Percentiles rank a stretch among this genome's conserved stretches.
Conservation (phyloP, 2,888 invertebrate species). For the Notodonta ziczac region DNA sequence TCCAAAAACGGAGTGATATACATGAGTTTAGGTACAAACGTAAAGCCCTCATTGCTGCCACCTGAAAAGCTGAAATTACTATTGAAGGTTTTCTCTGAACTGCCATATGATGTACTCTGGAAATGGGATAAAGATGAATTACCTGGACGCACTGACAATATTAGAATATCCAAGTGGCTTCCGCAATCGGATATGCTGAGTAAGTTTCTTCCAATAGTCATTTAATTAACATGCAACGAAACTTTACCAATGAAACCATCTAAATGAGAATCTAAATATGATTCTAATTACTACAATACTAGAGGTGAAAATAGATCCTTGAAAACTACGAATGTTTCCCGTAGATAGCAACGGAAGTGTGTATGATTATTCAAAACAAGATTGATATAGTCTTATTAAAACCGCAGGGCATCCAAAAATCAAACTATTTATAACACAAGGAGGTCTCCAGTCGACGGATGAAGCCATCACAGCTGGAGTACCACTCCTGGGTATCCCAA, state of each 20-base stretch:
- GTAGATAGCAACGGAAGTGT: not conserved
- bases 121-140: slow-evolving; percentile 59
- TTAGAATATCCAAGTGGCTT: slow-evolving; percentile 43
- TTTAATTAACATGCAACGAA: too few relatives aligned
- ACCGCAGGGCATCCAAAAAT: slow-evolving; percentile 43
- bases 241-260: too few relatives aligned
- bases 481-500: slow-evolving; percentile 66
- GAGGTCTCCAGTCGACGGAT: slow-evolving; percentile 73
- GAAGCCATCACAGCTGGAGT: too few relatives aligned
- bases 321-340: too few relatives aligned
- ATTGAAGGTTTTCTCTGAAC: slow-evolving; percentile 50
- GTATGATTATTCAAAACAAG: not conserved
- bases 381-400: not conserved
- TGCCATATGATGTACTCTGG: slow-evolving; percentile 65
- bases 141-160: slow-evolving; percentile 45
- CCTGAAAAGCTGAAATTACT: slow-evolving; percentile 43
- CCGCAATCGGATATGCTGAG: slow-evolving; percentile 32
- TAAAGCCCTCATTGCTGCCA: slow-evolving; percentile 46
- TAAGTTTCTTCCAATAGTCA: too few relatives aligned
- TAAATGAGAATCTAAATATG: too few relatives aligned
- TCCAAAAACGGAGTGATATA: slow-evolving; percentile 59
- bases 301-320: too few relatives aligned
- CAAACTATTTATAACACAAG: slow-evolving; percentile 76
- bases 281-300: too few relatives aligned
- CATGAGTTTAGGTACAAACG: slow-evolving; percentile 58